Conservation (phyloP, 2,888 invertebrate species). For the Lithophane leautieri region DNA sequence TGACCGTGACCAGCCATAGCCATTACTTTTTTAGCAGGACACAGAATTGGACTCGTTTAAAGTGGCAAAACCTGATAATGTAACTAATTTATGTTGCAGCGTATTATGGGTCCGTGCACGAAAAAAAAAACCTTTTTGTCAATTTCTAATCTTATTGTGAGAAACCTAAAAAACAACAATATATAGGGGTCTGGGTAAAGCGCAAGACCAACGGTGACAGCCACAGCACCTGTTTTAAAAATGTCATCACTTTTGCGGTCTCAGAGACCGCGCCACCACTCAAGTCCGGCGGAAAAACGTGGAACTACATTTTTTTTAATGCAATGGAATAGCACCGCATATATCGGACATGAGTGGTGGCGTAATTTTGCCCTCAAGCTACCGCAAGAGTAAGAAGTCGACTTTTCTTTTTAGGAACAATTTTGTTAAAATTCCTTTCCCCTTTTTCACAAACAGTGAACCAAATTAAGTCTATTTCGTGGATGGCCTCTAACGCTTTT, state of each 20-base stretch:
- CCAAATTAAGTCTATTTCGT: not conserved
- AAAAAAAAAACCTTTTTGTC: not conserved
- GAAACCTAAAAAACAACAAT: not conserved
- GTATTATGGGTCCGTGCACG: not conserved
- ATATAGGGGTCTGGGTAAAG: not conserved
- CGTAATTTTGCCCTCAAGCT: not conserved
- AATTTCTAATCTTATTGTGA: not conserved
- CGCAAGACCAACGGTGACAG: not conserved
- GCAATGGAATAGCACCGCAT: too few relatives aligned
- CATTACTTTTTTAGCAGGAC: slow-evolving; percentile 19
- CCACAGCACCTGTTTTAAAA: not conserved
- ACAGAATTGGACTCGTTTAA: slow-evolving; percentile 10
- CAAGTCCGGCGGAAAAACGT: too few relatives aligned
- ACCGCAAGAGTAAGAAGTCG: not conserved
- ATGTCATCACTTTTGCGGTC: not conserved
- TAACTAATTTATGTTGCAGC: slow-evolving; percentile 18
- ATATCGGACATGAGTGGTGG: too few relatives aligned
- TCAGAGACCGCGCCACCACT: too few relatives aligned
- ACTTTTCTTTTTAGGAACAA: not conserved
- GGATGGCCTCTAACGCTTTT: slow-evolving; percentile 5
- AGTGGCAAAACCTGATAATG: slow-evolving; percentile 52
- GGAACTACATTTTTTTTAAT: too few relatives aligned
- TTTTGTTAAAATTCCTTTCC: not conserved
- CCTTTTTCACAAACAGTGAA: not conserved
- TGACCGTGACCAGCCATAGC: slow-evolving; percentile 8